Base-by-base conservation (phyloP, 1,140 invertebrate genomes). In the Lethrus apterus region DNA sequence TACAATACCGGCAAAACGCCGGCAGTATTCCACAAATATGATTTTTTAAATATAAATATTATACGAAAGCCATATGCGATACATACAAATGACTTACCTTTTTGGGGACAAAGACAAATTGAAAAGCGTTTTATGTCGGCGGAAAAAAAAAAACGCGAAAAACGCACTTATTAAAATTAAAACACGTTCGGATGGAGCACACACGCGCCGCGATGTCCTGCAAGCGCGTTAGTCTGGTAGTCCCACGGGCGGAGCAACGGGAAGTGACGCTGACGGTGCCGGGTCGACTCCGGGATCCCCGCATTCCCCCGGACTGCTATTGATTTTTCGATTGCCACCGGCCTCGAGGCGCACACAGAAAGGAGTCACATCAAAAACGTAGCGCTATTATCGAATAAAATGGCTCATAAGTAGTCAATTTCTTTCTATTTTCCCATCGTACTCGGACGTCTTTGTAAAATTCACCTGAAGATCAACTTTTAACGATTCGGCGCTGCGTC, bases 241-340 rank as follows among this genome's bases (percentile, higher is more conserved):
- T 41, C 40, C 41, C 32, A 46, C 44, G 44, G 46, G 47, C 48
- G 51, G 47, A 50, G 47, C 41, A 46, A 53, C 31, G 46, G 46
- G 50, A 49, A 48, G 53, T 51, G 46, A 48, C 41, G 46, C 46
- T 46, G 50, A 47, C 49, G 46, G 52, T 48, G 44, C 44, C 34
- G 44, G 46, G 45, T 46, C 46, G 46, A 43, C 49, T 38, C 46
- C 41, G 53, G 51, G 48, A 44, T 46, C 41, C 44, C 44, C 46
- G 40, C 46, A 32, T 34, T 36, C 36, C 51, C 46, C 45, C 44
- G 34, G 46, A 29, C 46, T 45, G 46, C 45, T 52, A 52, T 52
- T 52, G 51, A 52, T 52, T 52, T 52, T 52, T 52, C 51, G 51
- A 52, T 52, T 49, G 50, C 50, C 50, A 46, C 44, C 50, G 44